A percentile compares a stretch with the other conserved stretches of the same genome.
Conservation (phyloP, 2,888 invertebrate genomes). For the Lithophane ornitopus region DNA sequence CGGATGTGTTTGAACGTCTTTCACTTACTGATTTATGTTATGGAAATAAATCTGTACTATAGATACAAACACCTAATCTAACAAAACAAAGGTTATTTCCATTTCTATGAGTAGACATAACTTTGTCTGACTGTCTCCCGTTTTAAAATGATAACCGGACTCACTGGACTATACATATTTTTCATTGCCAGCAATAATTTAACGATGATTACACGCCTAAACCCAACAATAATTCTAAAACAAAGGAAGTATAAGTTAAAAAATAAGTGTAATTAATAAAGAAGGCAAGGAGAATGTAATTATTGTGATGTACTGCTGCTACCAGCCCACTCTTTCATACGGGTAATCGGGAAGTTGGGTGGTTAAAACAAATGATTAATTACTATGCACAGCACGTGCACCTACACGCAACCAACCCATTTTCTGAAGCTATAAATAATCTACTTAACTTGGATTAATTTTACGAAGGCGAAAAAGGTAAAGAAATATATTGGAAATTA, state of each 20-base stretch:
- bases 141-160: neutral
- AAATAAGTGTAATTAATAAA: constrained; percentile 67
- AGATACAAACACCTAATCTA: too few species aligned
- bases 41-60: neutral
- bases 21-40: neutral
- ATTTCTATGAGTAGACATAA: neutral
- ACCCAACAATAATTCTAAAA: constrained; percentile 35
- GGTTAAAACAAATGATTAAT: constrained; percentile 79
- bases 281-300: constrained; percentile 52
- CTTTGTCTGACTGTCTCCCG: neutral
- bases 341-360: constrained; percentile 74
- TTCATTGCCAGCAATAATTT: constrained; percentile 51
- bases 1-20: neutral
- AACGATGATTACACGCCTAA: constrained; percentile 49
- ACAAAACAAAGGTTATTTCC: neutral
- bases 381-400: constrained; percentile 73
- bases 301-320: constrained; percentile 55
- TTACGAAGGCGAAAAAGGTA: constrained; percentile 31
- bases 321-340: constrained; percentile 66
- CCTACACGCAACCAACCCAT: constrained; percentile 53
- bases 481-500: constrained; percentile 20
- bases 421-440: constrained; percentile 61
- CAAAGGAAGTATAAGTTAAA: constrained; percentile 63
- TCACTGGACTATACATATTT: neutral
- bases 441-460: constrained; percentile 52